Conservation (phyloP, 1,140 invertebrate species). For the Eubasilissa regina region DNA sequence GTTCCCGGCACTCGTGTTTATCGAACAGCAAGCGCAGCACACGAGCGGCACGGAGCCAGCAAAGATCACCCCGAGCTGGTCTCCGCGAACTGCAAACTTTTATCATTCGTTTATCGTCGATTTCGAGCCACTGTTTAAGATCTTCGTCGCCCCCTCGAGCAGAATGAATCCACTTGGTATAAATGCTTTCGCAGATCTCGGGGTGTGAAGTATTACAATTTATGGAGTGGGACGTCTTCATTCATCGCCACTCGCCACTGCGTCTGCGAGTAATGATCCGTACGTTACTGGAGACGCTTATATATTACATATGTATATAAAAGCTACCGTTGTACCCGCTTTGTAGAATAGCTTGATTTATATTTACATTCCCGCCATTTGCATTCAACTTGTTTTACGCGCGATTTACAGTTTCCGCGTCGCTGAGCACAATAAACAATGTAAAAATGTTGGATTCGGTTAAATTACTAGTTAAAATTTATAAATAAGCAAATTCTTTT, state of each 20-base stretch:
- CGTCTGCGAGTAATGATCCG: conserved; percentile 28
- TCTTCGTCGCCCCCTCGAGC: neutral
- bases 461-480: no score
- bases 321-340: neutral
- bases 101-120: neutral
- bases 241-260: neutral
- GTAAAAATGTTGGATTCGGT: no score
- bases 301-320: neutral
- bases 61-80: conserved; percentile 2
- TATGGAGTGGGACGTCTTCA: neutral
- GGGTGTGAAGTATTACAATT: conserved; percentile 14
- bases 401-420: neutral
- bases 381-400: conserved; percentile 3
- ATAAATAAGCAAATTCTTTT: no score
- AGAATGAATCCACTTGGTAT: conserved; percentile 32
- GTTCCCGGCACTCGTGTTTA: conserved; percentile 27
- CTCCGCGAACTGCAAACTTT: no score
- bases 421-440: no score
- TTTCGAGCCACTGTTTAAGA: neutral
- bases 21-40: conserved; percentile 18
- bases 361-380: neutral
- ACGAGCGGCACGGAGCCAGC: neutral
- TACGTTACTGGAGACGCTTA: neutral
- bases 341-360: neutral
- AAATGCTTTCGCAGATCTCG: neutral